phyloP scores from a whole-genome alignment of 2,113 vertebrate genomes.

The Calonectris borealis region DNA sequence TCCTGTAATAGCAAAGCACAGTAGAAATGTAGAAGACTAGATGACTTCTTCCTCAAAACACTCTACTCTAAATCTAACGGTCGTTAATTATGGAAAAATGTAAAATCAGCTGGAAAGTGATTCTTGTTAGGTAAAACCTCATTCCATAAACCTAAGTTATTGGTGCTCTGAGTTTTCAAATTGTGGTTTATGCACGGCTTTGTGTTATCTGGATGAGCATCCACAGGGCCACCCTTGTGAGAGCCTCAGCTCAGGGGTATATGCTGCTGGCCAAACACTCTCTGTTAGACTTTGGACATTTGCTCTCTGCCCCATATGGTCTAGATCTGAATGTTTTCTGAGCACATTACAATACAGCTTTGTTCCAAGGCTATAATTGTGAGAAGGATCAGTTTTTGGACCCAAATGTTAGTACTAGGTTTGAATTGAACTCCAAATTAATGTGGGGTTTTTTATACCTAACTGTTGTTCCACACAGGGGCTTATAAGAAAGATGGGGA shows the following conservation, averaged over 20 bases:
- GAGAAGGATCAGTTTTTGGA: neutral
- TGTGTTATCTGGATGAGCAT: neutral
- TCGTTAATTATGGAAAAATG: accelerated
- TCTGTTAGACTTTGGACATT: neutral
- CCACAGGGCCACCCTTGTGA: neutral
- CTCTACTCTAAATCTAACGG: neutral
- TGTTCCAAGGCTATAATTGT: neutral
- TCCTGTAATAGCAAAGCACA: neutral
- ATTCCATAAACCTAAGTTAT: neutral
- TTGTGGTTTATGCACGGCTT: neutral
- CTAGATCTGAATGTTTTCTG: no score
- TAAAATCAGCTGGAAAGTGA: neutral
- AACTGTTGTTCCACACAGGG: neutral
- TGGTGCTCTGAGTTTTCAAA: neutral
- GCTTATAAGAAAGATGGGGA: neutral
- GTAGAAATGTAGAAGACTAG: neutral
- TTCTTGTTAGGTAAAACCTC: neutral
- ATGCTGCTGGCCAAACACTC: neutral
- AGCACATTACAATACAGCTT: neutral
- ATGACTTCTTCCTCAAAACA: neutral
- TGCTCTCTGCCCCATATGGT: neutral
- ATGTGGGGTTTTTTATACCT: neutral
- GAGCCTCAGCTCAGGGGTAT: neutral
- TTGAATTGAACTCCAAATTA: neutral
- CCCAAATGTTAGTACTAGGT: neutral